Evolutionary conservation across 2,113 vertebrate species (phyloP).

Genomic region (Crotophaga sulcirostris): DNA sequence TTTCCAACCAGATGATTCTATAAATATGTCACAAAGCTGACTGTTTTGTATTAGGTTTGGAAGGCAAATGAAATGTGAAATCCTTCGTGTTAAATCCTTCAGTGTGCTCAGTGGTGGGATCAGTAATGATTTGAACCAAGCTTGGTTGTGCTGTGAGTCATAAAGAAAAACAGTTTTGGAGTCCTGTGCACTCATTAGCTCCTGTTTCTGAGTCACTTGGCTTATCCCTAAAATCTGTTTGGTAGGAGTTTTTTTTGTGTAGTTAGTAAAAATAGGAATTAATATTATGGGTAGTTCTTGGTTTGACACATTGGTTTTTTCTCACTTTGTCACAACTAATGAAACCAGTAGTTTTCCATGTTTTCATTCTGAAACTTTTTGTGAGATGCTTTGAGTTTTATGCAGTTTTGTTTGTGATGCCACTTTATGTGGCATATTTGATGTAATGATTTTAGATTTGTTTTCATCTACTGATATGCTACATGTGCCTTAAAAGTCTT

Average conservation of each 20-base stretch:
- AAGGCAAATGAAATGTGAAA: neutral
- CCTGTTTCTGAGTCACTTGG: neutral
- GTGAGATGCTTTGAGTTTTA: slow-evolving; percentile 20
- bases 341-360: neutral
- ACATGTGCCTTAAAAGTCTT: neutral
- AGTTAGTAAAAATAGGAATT: neutral
- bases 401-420: neutral
- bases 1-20: no score
- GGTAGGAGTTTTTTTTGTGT: neutral
- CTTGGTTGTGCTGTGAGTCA: neutral
- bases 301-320: neutral
- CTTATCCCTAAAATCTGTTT: neutral
- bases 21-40: neutral
- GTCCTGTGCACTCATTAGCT: neutral
- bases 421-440: neutral
- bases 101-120: neutral
- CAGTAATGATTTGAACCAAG: neutral
- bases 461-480: neutral
- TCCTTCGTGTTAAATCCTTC: neutral
- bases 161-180: neutral
- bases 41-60: neutral
- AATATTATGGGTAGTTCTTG: neutral
- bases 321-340: neutral
- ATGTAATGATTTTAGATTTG: neutral
- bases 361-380: neutral